These are phyloP conservation scores for Pollenia labialis DNA, from an alignment of 2,888 invertebrate species.

Conservation along the genomic window DNA sequence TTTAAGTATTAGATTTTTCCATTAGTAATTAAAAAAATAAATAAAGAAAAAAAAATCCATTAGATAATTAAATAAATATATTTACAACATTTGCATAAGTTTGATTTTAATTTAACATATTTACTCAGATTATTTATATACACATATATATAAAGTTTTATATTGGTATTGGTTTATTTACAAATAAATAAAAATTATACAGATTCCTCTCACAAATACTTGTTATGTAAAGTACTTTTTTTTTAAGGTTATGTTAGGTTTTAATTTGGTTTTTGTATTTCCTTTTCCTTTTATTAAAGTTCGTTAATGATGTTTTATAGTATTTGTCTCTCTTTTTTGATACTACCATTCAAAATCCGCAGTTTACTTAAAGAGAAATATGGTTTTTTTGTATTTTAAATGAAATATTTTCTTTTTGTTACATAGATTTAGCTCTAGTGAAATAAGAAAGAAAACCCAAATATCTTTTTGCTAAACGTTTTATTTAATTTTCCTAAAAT, in stretches of 20 bases:
- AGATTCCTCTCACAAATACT: constrained; percentile 81
- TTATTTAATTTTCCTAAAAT: too few species aligned
- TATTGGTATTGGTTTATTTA: constrained; percentile 27
- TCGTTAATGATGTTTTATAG: background rate
- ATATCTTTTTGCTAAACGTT: too few species aligned
- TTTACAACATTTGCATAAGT: constrained; percentile 32
- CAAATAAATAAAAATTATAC: constrained; percentile 71
- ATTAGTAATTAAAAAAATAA: background rate
- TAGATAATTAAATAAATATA: constrained; percentile 25
- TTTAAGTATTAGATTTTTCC: constrained; percentile 4
- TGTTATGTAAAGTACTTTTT: constrained; percentile 60
- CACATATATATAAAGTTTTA: background rate
- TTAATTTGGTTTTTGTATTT: background rate
- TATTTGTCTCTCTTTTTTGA: too few species aligned
- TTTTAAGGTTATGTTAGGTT: background rate
- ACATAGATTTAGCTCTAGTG: too few species aligned
- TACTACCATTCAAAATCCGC: too few species aligned
- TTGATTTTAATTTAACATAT: background rate
- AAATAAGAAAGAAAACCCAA: too few species aligned
- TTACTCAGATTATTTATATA: background rate
- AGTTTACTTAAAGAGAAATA: too few species aligned
- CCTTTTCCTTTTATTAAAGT: constrained; percentile 1
- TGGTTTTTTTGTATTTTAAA: too few species aligned
- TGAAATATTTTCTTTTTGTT: too few species aligned
- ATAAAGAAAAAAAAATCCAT: background rate